These are phyloP conservation scores for Sphaeridia pumilis DNA, from an alignment of 2,888 invertebrate genomes.

Conservation along the genomic window DNA sequence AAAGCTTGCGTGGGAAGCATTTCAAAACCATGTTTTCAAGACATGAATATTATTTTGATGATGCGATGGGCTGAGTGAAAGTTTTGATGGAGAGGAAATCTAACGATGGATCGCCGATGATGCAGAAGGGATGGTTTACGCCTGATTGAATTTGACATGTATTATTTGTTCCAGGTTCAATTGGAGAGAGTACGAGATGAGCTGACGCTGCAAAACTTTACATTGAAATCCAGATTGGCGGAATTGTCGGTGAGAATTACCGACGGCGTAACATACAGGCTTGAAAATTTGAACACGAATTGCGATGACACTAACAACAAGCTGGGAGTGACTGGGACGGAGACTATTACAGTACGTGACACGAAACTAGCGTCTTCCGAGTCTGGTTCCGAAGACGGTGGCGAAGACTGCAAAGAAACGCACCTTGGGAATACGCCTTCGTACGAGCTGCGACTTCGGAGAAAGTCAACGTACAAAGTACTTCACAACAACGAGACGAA, in stretches of 20 bases:
- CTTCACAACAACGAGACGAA: conserved; percentile 28
- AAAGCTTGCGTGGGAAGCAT: no score
- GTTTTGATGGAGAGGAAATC: background rate
- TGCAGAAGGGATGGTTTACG: background rate
- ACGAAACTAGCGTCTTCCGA: background rate
- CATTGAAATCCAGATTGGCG: conserved; percentile 37
- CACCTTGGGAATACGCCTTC: background rate
- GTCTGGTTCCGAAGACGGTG: background rate
- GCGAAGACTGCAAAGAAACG: background rate
- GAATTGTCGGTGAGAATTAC: conserved; percentile 36
- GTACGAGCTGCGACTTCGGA: conserved; percentile 34
- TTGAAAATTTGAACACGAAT: conserved; percentile 30
- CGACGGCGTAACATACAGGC: conserved; percentile 36
- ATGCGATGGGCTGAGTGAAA: background rate
- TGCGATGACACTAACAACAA: conserved; percentile 13
- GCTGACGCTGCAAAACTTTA: conserved; percentile 37
- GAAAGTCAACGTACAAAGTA: conserved; percentile 38
- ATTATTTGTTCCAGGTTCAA: conserved; percentile 34
- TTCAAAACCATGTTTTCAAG: no score
- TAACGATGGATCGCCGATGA: background rate
- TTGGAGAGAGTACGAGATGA: conserved; percentile 38
- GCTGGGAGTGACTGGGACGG: conserved; percentile 7
- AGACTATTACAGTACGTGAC: conserved; percentile 15
- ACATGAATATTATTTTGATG: no score
- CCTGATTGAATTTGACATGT: background rate